Percentiles rank a stretch among this genome's conserved stretches.
phyloP scores from a whole-genome alignment of 1,140 invertebrate species.

The Calephelis virginiensis region DNA sequence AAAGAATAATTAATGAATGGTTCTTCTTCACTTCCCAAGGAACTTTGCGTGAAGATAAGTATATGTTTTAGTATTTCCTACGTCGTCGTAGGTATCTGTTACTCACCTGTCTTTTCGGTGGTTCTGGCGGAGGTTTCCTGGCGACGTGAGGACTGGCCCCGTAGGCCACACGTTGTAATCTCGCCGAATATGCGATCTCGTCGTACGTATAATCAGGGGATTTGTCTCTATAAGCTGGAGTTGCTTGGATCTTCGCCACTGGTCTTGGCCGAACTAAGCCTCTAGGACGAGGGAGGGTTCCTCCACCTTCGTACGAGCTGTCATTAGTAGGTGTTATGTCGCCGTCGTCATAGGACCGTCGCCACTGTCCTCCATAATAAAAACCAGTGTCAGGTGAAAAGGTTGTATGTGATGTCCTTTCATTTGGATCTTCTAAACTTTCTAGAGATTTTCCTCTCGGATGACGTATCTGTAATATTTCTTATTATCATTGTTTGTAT shows the following conservation, averaged over 20 bases:
- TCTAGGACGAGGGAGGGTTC: conserved; percentile 90
- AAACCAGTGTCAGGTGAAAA: conserved; percentile 79
- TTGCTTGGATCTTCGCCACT: conserved; percentile 90
- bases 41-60: too few relatives aligned
- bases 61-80: too few relatives aligned
- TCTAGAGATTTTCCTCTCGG: conserved; percentile 91
- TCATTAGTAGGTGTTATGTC: conserved; percentile 94
- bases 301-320: conserved; percentile 85
- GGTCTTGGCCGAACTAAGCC: conserved; percentile 88
- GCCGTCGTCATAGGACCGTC: conserved; percentile 92
- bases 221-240: conserved; percentile 77
- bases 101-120: conserved; percentile 83
- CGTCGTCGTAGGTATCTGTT: too few relatives aligned
- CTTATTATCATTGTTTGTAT: conserved; percentile 1
- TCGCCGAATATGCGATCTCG: conserved; percentile 73
- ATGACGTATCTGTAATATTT: conserved; percentile 81
- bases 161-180: conserved; percentile 68
- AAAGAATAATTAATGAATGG: too few relatives aligned
- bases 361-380: conserved; percentile 82
- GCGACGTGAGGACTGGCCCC: conserved; percentile 81
- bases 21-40: too few relatives aligned
- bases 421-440: conserved; percentile 85
- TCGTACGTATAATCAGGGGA: conserved; percentile 77
- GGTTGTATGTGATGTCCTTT: conserved; percentile 81
- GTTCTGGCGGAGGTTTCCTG: conserved; percentile 90